phyloP scores from a whole-genome alignment of 2,888 invertebrate species.

The Phalera bucephala region DNA sequence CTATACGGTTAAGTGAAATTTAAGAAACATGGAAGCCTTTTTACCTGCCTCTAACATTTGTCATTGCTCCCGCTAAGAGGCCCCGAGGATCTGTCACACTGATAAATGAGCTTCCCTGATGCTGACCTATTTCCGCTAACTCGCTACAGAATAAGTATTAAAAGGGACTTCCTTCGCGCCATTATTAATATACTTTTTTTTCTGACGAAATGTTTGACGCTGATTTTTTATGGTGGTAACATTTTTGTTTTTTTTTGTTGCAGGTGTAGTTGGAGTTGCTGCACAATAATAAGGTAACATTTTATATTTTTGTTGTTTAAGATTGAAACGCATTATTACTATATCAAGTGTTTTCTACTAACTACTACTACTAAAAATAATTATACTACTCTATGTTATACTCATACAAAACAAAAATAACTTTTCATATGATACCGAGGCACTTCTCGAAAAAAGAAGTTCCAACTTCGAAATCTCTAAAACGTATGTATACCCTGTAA shows the following conservation, averaged over 20 bases:
- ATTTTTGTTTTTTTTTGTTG: background rate
- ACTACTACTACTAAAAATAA: no score
- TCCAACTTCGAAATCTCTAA: no score
- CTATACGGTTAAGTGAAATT: conserved; percentile 57
- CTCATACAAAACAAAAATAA: no score
- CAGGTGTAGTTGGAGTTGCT: background rate
- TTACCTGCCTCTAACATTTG: conserved; percentile 76
- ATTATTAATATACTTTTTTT: background rate
- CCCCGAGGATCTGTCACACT: conserved; percentile 62
- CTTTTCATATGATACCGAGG: no score
- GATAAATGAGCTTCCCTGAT: conserved; percentile 69
- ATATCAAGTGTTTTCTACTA: no score
- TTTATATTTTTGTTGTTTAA: no score
- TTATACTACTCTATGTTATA: no score
- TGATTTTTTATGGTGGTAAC: background rate
- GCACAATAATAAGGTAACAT: no score
- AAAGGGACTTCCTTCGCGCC: background rate
- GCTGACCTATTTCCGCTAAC: conserved; percentile 19
- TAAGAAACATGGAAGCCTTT: conserved; percentile 52
- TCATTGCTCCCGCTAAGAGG: conserved; percentile 56
- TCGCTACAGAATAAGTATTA: conserved; percentile 1
- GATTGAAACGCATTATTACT: no score
- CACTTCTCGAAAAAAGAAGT: no score
- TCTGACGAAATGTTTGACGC: background rate
- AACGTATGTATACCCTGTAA: no score